Conservation (phyloP, 1,140 invertebrate species). For the Bombus waltoni region DNA sequence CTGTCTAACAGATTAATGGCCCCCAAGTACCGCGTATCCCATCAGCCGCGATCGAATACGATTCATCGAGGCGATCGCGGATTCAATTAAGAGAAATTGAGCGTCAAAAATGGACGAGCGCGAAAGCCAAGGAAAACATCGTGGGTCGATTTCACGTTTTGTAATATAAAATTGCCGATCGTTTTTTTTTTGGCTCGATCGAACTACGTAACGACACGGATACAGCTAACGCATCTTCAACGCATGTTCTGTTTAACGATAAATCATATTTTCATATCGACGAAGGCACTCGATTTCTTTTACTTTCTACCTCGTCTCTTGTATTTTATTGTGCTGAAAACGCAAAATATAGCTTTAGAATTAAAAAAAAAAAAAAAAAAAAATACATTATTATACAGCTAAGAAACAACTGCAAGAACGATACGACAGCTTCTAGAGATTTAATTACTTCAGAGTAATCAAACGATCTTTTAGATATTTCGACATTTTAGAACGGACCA, state of each 20-base stretch:
- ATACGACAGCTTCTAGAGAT: background rate
- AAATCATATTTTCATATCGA: too few species aligned
- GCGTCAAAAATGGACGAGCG: background rate
- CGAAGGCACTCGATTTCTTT: too few species aligned
- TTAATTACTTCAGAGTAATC: background rate
- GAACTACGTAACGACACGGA: too few species aligned
- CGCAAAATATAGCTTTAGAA: too few species aligned
- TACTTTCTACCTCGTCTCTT: too few species aligned
- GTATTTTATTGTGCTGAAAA: too few species aligned
- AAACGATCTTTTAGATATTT: background rate
- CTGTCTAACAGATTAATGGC: slow-evolving; percentile 15
- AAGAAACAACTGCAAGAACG: too few species aligned
- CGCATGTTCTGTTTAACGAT: too few species aligned
- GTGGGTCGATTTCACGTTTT: background rate
- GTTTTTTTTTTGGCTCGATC: too few species aligned
- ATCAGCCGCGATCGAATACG: background rate
- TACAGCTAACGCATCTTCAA: too few species aligned
- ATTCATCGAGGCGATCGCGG: background rate
- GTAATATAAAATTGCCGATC: background rate
- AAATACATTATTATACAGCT: too few species aligned
- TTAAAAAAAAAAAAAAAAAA: too few species aligned
- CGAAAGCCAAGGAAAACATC: background rate
- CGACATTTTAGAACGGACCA: background rate
- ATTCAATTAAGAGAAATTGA: slow-evolving; percentile 5
- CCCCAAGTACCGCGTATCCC: background rate